A percentile compares a stretch with the other conserved stretches of the same genome.
Conservation (phyloP, 2,797 vertebrate species). For the Gallinago stenura region DNA sequence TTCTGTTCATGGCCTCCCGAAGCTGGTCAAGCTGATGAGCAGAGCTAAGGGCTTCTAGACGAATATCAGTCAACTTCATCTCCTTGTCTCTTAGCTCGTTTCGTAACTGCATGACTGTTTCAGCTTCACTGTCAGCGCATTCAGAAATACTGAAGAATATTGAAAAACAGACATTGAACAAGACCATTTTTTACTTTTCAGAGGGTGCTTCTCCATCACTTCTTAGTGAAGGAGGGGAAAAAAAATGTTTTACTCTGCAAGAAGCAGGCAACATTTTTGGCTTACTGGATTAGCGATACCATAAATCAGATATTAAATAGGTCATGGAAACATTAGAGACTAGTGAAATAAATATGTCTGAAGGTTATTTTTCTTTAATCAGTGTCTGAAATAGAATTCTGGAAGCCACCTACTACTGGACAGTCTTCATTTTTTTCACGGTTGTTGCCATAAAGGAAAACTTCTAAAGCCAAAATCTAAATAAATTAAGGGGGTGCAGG, state of each 20-base stretch:
- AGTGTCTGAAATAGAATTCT: not conserved
- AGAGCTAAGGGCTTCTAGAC: conserved; percentile 95
- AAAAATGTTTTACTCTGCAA: not conserved
- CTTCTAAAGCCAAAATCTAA: conserved; percentile 18
- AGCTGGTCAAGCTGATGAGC: conserved; percentile 98
- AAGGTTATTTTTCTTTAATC: not conserved
- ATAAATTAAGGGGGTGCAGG: conserved; percentile 10
- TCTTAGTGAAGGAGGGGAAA: not conserved
- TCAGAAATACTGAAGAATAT: conserved; percentile 86
- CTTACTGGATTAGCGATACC: not conserved
- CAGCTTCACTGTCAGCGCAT: conserved; percentile 92
- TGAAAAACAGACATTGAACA: not conserved
- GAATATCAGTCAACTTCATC: conserved; percentile 98
- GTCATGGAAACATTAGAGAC: not conserved
- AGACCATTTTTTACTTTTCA: not conserved
- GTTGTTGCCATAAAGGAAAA: not conserved
- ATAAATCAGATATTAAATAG: not conserved
- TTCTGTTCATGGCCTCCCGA: conserved; percentile 96
- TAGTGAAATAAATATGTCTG: not conserved
- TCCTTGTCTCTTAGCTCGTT: conserved; percentile 97
- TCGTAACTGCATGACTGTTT: conserved; percentile 94
- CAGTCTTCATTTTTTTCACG: not conserved
- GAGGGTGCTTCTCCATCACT: not conserved
- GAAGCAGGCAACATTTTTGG: not conserved
- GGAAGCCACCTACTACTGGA: not conserved